Base-by-base conservation (phyloP, 2,113 vertebrate genomes). In the Poeciliopsis prolifica region DNA sequence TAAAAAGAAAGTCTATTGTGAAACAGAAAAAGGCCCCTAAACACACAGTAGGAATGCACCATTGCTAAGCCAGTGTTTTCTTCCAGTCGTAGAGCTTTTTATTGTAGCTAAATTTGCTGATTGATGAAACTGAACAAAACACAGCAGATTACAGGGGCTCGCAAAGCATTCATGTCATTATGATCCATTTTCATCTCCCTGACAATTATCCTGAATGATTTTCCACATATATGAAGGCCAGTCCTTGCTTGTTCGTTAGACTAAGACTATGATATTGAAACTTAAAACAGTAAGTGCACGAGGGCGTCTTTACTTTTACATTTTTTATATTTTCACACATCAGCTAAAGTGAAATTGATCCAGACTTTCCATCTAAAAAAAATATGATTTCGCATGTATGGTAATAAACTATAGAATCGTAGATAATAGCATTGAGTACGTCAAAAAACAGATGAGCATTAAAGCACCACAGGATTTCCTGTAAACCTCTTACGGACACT, bases 321-420 rank as follows among this genome's bases (percentile, higher is more conserved):
- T 78, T 10, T 68, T 42, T 68, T 79, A 81, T 81, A 83, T 84
- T 48, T 75, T 64, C 51, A 66, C 65, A 82, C 65, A 80, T 2
- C 80, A 79, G 80, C 66, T 69, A 68, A 66, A 88, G 72, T 87
- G 35, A 72, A 77, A 84, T 81, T 67, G 80, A 69, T 64, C 33
- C 40, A 69, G 65, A 62, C 66, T 51, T 78, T 74, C 30, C 54
- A 80, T 85, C 75, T 80, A 76, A 48, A 75, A 86, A 68, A 86
- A 64, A 31, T 66, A 61, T 74, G 71, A 81, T 81, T 81, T 69
- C 40, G 28, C 54, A 72, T 48, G 31, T 31, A 78, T 12, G 70
- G 66, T 7, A 15, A 26, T 44, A 61, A 14, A 48, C 70, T 78
- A 77, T 30, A 72, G 65, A 82, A 10, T 2, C 75, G 82, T 77